Evolutionary conservation across 1,140 invertebrate species (phyloP).

Genomic region (Ctenoplectra terminalis): DNA sequence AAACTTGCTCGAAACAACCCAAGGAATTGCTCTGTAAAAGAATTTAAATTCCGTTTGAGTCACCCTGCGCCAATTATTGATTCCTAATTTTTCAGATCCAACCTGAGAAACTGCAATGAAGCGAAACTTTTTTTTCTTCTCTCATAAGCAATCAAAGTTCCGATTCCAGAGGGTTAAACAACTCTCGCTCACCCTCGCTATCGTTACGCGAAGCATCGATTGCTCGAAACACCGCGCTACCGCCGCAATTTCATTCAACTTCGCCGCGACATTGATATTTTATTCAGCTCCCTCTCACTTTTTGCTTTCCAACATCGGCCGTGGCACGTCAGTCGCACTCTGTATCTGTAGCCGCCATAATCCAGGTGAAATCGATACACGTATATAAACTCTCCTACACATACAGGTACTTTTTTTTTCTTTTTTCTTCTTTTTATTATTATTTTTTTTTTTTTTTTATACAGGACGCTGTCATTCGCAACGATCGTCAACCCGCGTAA

Average conservation of each 20-base stretch:
- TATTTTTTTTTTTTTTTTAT: constrained; percentile 8
- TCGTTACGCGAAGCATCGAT: neutral
- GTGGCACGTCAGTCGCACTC: neutral
- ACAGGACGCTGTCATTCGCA: constrained; percentile 32
- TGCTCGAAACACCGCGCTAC: neutral
- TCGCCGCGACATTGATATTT: constrained; percentile 41
- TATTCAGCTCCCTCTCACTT: constrained; percentile 38
- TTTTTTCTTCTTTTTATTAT: neutral
- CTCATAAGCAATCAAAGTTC: no score
- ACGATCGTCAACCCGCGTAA: constrained; percentile 28
- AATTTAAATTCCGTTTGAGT: no score
- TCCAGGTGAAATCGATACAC: constrained; percentile 38
- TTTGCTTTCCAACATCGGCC: constrained; percentile 8
- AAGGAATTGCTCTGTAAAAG: no score
- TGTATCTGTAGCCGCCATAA: constrained; percentile 10
- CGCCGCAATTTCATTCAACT: constrained; percentile 31
- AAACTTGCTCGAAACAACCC: no score
- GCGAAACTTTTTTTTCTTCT: no score
- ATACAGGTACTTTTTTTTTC: neutral
- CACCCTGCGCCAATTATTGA: no score
- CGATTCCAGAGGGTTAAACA: no score
- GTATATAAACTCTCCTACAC: neutral
- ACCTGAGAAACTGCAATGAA: no score
- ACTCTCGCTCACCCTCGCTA: neutral
- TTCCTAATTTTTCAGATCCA: no score